Evolutionary conservation across 2,797 vertebrate species (phyloP).

Genomic region (Myotis planiceps): DNA sequence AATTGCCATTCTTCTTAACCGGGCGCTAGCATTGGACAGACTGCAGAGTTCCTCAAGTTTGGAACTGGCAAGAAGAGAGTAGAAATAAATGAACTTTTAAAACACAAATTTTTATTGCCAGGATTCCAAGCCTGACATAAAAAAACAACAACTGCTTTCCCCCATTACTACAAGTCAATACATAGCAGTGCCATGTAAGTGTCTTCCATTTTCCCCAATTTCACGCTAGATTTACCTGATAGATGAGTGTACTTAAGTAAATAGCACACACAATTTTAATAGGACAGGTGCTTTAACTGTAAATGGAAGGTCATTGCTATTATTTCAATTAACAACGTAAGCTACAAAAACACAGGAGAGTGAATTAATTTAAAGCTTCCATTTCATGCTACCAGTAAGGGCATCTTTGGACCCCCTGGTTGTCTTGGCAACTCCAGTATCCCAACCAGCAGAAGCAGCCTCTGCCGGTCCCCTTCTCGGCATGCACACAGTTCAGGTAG

Average conservation of each 20-base stretch:
- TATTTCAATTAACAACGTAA: conserved; percentile 90
- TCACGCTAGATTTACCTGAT: conserved; percentile 87
- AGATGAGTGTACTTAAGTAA: conserved; percentile 88
- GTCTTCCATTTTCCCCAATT: conserved; percentile 86
- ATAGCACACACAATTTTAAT: conserved; percentile 86
- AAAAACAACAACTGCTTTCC: conserved; percentile 72
- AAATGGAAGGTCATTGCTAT: conserved; percentile 88
- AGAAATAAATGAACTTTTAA: conserved; percentile 81
- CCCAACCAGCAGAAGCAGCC: conserved; percentile 84
- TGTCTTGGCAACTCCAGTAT: conserved; percentile 90
- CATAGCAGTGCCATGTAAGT: conserved; percentile 77
- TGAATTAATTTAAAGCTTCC: conserved; percentile 89
- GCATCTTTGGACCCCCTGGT: conserved; percentile 88
- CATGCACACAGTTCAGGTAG: conserved; percentile 85
- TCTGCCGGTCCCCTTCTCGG: conserved; percentile 84
- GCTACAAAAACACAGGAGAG: conserved; percentile 87
- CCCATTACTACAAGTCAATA: conserved; percentile 78
- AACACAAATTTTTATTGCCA: conserved; percentile 74
- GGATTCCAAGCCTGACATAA: conserved; percentile 75
- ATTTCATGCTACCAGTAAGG: conserved; percentile 87
- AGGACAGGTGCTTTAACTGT: conserved; percentile 87
- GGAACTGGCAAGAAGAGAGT: conserved; percentile 55
- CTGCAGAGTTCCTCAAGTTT: conserved; percentile 62
- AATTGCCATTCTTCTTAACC: background rate
- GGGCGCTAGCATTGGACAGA: background rate